These are phyloP conservation scores for Sphaerophoria rueppellii DNA, from an alignment of 2,888 invertebrate species.

Conservation along the genomic window DNA sequence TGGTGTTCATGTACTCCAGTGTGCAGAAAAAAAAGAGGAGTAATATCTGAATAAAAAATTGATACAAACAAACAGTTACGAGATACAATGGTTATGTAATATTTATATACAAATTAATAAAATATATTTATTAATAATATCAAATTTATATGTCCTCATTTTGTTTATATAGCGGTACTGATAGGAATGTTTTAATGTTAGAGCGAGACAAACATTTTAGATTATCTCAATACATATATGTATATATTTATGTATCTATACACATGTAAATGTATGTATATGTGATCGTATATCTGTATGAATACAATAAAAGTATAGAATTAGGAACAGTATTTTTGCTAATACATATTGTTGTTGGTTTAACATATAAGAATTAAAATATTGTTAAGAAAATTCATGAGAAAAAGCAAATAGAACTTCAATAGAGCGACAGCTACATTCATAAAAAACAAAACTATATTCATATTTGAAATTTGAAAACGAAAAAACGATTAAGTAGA, in stretches of 20 bases:
- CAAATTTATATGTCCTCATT: slow-evolving; percentile 71
- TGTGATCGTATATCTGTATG: slow-evolving; percentile 31
- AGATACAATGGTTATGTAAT: slow-evolving; percentile 65
- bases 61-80: slow-evolving; percentile 12
- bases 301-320: slow-evolving; percentile 33
- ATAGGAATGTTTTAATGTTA: slow-evolving; percentile 52
- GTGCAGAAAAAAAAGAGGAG: slow-evolving; percentile 1
- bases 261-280: slow-evolving; percentile 19
- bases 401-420: slow-evolving; percentile 26
- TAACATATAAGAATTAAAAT: slow-evolving; percentile 45
- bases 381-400: slow-evolving; percentile 31
- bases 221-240: slow-evolving; percentile 32
- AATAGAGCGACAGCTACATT: slow-evolving; percentile 15
- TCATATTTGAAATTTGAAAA: neutral
- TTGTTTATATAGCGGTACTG: slow-evolving; percentile 67
- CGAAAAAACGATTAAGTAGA: neutral
- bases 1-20: slow-evolving; percentile 27
- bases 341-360: slow-evolving; percentile 63
- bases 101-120: slow-evolving; percentile 68
- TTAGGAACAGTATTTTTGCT: slow-evolving; percentile 59
- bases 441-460: slow-evolving; percentile 52
- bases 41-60: slow-evolving; percentile 16
- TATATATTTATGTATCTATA: slow-evolving; percentile 39
- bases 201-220: slow-evolving; percentile 22
- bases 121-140: slow-evolving; percentile 67